Percentiles rank a stretch among this genome's conserved stretches.
phyloP scores from a whole-genome alignment of 2,113 vertebrate genomes.

The Hemibagrus wyckioides region DNA sequence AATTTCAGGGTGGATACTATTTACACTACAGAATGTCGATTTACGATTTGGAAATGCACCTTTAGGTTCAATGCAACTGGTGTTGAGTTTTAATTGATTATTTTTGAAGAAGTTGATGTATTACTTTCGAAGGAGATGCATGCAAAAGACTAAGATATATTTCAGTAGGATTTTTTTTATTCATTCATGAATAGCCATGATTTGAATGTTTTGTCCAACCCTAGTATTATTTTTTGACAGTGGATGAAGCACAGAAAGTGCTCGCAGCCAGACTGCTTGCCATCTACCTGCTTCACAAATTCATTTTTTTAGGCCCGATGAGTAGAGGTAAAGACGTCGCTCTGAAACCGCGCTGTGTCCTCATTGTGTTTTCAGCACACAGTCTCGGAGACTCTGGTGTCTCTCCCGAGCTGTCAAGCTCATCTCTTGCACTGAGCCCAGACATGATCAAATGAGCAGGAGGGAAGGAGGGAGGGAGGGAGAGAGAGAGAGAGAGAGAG shows the following conservation, averaged over 20 bases:
- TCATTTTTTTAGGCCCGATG: background rate
- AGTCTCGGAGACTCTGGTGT: conserved; percentile 27
- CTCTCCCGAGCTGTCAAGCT: conserved; percentile 51
- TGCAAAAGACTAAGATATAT: background rate
- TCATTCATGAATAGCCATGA: background rate
- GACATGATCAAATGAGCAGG: conserved; percentile 68
- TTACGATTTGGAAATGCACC: no score
- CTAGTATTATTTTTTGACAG: background rate
- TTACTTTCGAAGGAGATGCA: no score
- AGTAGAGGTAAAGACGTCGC: background rate
- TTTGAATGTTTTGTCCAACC: background rate
- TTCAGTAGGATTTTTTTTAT: background rate
- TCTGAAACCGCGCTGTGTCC: background rate
- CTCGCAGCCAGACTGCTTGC: background rate
- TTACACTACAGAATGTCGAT: no score
- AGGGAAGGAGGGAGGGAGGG: conserved; percentile 36
- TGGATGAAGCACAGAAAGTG: background rate
- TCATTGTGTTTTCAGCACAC: conserved; percentile 42
- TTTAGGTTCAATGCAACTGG: no score
- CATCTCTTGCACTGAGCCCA: conserved; percentile 60
- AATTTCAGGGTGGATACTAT: no score
- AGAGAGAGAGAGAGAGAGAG: conserved; percentile 39
- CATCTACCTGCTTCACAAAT: background rate
- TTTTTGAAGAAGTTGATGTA: no score
- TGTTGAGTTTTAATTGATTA: no score